Conservation (phyloP, 2,888 invertebrate species). For the Oscheius onirici region DNA sequence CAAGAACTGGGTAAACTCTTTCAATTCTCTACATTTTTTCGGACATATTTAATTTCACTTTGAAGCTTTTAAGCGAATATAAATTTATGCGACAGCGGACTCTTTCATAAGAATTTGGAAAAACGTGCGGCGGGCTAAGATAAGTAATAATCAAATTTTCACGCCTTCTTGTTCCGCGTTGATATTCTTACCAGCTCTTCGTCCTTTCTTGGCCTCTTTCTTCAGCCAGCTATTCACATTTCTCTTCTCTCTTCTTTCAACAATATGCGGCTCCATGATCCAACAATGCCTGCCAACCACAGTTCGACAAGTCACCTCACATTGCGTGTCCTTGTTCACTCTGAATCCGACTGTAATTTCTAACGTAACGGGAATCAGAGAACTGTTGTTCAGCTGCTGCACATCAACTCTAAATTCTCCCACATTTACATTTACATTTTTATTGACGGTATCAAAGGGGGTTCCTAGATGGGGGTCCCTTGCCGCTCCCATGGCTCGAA, state of each 20-base stretch:
- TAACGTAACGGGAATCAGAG: no score
- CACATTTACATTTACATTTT: no score
- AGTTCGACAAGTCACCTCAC: slow-evolving; percentile 59
- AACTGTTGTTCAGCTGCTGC: background rate
- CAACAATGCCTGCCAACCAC: slow-evolving; percentile 63
- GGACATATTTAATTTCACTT: background rate
- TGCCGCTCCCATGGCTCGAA: no score
- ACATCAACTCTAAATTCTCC: no score
- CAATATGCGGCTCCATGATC: slow-evolving; percentile 49
- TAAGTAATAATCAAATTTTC: no score
- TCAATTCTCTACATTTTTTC: background rate
- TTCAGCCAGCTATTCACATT: slow-evolving; percentile 58
- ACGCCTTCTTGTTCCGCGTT: background rate
- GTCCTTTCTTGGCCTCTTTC: slow-evolving; percentile 51
- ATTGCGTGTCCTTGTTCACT: slow-evolving; percentile 38
- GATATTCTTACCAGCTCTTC: slow-evolving; percentile 35
- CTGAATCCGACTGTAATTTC: slow-evolving; percentile 33
- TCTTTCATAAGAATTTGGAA: background rate
- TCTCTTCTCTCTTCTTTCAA: slow-evolving; percentile 33
- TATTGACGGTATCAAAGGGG: no score
- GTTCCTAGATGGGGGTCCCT: no score
- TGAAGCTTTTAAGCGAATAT: background rate
- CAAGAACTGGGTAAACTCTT: no score
- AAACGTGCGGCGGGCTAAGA: background rate
- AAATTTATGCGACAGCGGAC: background rate